phyloP scores from a whole-genome alignment of 1,140 invertebrate genomes.

The Dreissena polymorpha region DNA sequence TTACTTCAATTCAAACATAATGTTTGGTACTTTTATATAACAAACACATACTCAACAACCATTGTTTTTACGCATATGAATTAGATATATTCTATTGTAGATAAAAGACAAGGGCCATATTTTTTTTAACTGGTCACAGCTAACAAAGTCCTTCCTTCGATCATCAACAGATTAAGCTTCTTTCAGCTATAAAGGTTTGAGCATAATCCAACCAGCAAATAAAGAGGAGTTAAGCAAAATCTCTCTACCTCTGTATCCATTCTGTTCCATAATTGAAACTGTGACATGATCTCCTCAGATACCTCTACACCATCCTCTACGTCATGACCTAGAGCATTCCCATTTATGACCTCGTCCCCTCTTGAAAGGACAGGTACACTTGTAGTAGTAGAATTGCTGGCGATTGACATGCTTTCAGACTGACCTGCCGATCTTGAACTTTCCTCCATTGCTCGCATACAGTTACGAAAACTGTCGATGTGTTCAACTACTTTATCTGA shows the following conservation, averaged over 20 bases:
- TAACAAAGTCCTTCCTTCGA: too few species aligned
- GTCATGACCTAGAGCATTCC: not conserved
- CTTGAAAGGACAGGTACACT: not conserved
- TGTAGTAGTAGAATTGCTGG: not conserved
- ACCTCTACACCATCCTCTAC: not conserved
- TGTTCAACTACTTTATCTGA: constrained; percentile 61
- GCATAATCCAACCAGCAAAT: too few species aligned
- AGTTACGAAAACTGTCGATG: constrained; percentile 60
- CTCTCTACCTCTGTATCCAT: constrained; percentile 14
- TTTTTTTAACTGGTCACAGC: too few species aligned
- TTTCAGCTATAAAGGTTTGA: too few species aligned
- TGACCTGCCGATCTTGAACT: not conserved
- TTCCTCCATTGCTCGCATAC: constrained; percentile 43
- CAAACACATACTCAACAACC: not conserved
- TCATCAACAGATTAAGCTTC: too few species aligned
- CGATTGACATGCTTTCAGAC: constrained; percentile 3
- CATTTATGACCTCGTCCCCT: not conserved
- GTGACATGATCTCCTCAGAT: not conserved
- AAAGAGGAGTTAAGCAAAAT: too few species aligned
- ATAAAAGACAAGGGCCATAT: too few species aligned
- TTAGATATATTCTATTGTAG: too few species aligned
- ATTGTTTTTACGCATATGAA: too few species aligned
- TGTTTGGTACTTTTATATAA: not conserved
- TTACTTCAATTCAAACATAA: not conserved
- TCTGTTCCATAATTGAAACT: constrained; percentile 23